phyloP scores from a whole-genome alignment of 1,140 invertebrate genomes.

The Archivesica marissinica region DNA sequence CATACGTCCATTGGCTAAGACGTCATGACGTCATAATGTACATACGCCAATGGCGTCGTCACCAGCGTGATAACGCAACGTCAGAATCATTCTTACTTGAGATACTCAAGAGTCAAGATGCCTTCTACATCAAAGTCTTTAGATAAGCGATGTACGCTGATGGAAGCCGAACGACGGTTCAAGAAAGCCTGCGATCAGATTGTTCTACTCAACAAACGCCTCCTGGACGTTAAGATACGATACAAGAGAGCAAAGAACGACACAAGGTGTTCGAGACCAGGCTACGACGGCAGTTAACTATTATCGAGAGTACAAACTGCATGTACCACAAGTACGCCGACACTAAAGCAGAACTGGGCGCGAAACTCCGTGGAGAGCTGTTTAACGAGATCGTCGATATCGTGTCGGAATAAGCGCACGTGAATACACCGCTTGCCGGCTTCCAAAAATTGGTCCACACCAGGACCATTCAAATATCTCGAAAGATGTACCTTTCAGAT shows the following conservation, averaged over 20 bases:
- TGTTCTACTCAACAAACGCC: background rate
- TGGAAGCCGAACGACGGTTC: background rate
- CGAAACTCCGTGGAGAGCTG: background rate
- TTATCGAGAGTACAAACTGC: conserved; percentile 4
- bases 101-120: background rate
- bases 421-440: background rate
- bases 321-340: conserved; percentile 9
- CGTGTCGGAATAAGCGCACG: background rate
- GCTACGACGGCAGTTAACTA: background rate
- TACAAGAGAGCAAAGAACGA: background rate
- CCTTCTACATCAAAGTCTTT: background rate
- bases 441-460: background rate
- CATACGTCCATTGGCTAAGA: too few species aligned
- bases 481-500: background rate
- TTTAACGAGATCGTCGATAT: background rate
- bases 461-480: background rate
- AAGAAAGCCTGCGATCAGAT: background rate
- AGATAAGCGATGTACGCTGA: background rate
- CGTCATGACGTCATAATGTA: background rate
- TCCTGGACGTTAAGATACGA: background rate
- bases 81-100: background rate
- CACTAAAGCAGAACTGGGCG: background rate
- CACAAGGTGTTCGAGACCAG: background rate
- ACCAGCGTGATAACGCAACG: background rate
- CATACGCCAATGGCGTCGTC: background rate